Evolutionary conservation across 2,797 vertebrate species (phyloP), one percentile per base, ranked within the genome.

Genomic region (Macrochelys suwanniensis): DNA sequence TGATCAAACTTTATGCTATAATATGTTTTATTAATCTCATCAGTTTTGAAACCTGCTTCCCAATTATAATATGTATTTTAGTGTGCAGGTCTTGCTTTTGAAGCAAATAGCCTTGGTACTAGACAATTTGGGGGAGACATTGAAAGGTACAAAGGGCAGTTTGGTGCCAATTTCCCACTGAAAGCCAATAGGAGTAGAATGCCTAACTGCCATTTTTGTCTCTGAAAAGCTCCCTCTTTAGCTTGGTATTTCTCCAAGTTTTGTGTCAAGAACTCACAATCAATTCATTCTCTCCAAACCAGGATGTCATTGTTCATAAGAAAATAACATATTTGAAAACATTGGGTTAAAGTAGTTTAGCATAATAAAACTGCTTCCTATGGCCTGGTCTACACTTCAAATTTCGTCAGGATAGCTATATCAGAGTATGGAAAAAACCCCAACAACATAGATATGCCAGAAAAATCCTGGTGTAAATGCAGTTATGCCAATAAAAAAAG

Each of bases 1-100:
- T 85, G 92, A 94, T 82, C 95, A 95, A 96, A 76, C 92, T 87
- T 93, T 95, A 95, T 86, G 94, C 95, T 59, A 79, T 76, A 3
- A 95, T 89, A 93, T 76, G 95, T 1, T 83, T 91, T 56, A 68
- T 91, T 89, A 84, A 57, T 45, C 88, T 91, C 78, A 89, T 54
- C 90, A 93, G 80, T 86, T 94, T 88, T 68, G 91, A 92, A 92
- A 90, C 37, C 84, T 89, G 12, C 59, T 47, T 21, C 54, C 13
- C 76, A 89, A 84, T 90, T 87, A 59, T 85, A 71, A 56, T 23
- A 93, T 42, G 5, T 65, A 7, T 19, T 23, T 71, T 42, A 71
- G 21, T 21, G n/a, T 37, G 19, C 68, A 71, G 10, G 37, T 42
- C 68, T 23, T 71, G 21, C 33, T 42, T 71, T 37, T 21, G 19